Conservation (phyloP, 2,797 vertebrate genomes). For the Sarcoramphus papa region DNA sequence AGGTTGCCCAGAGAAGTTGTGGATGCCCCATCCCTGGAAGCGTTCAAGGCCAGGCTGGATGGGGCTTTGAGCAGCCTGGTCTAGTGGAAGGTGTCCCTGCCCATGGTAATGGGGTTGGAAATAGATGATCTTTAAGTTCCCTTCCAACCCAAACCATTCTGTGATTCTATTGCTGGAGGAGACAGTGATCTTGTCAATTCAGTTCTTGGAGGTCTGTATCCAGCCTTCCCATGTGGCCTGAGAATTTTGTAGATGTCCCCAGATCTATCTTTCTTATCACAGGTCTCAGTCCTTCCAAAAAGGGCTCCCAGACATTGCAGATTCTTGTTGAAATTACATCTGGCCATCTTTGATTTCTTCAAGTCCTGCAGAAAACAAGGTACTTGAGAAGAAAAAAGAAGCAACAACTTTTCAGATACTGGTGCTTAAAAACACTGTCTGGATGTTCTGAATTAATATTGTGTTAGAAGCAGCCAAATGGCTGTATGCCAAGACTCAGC, state of each 20-base stretch:
- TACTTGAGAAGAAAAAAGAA: neutral
- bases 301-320: neutral
- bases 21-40: too few species aligned
- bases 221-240: neutral
- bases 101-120: neutral
- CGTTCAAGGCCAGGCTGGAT: too few species aligned
- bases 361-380: neutral
- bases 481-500: slow-evolving; percentile 62
- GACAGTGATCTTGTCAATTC: neutral
- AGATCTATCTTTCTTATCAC: neutral
- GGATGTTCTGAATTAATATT: slow-evolving; percentile 60
- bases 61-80: too few species aligned
- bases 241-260: neutral
- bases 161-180: neutral
- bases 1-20: too few species aligned
- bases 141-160: neutral
- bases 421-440: slow-evolving; percentile 22
- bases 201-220: neutral
- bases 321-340: neutral
- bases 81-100: too few species aligned
- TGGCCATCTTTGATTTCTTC: neutral
- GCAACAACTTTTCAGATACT: neutral
- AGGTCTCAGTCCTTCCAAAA: neutral
- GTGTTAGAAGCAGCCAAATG: slow-evolving; percentile 53
- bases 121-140: neutral